phyloP scores from a whole-genome alignment of 2,888 invertebrate species.

The Sepiola atlantica region DNA sequence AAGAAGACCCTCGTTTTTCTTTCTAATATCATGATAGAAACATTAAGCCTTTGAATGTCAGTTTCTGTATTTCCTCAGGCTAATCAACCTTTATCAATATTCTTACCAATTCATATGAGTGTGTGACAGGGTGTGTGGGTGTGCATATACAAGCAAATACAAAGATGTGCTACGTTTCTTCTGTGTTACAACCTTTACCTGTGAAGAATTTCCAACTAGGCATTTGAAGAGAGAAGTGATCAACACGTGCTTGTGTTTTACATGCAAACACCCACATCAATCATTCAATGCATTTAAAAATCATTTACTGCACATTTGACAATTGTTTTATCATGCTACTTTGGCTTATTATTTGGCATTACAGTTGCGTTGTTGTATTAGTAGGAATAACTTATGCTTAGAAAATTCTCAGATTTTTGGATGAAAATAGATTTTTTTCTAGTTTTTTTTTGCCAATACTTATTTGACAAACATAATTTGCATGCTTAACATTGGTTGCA shows the following conservation, averaged over 20 bases:
- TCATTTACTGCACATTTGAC: slow-evolving; percentile 32
- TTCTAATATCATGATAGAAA: neutral
- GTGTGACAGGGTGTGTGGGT: slow-evolving; percentile 39
- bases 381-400: slow-evolving; percentile 32
- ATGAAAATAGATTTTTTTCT: neutral
- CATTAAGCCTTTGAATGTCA: neutral
- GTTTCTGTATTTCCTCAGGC: neutral
- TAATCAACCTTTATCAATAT: neutral
- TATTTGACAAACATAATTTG: slow-evolving; percentile 21
- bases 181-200: neutral
- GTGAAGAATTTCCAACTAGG: neutral
- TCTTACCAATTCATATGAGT: neutral
- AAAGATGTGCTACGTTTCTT: neutral
- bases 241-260: slow-evolving; percentile 9
- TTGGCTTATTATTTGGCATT: slow-evolving; percentile 32
- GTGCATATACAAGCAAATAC: neutral
- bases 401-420: slow-evolving; percentile 32
- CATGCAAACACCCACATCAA: slow-evolving; percentile 22
- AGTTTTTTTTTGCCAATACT: neutral
- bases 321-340: slow-evolving; percentile 32
- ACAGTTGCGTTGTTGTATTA: slow-evolving; percentile 10
- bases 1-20: neutral
- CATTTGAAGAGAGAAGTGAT: slow-evolving; percentile 10
- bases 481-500: slow-evolving; percentile 32
- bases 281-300: slow-evolving; percentile 32